Base-by-base conservation (phyloP, 2,113 vertebrate species). In the Phyllopteryx taeniolatus region DNA sequence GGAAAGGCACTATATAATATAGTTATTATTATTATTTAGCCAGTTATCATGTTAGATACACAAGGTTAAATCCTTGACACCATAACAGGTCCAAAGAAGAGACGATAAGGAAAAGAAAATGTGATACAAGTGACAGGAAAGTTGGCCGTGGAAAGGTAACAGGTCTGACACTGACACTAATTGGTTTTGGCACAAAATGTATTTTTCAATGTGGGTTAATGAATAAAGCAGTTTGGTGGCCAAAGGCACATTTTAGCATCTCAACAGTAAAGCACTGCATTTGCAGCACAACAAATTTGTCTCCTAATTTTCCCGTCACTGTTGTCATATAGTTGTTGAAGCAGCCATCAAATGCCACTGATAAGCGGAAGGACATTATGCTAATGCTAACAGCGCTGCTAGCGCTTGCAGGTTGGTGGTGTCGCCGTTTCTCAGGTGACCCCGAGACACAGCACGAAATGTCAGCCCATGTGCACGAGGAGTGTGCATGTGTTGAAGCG, bases 321-420 rank as follows among this genome's bases (percentile, higher is more conserved):
- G 15, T 68, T 73, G 68, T 81, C 53, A 6, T 71, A 39, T 10
- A 63, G 64, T 69, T 68, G 82, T 77, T 54, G 54, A 15, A 75
- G 42, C n/a, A 62, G 70, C 51, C 77, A 74, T 62, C 33, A 54
- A 42, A 43, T 15, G 47, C 62, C 8, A 51, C 81, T 33, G 87
- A 90, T 87, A 44, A 72, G 47, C 2, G 15, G 73, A 19, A 79
- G 82, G 89, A 88, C 82, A 86, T 87, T 89, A 91, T 90, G 85
- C 84, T 91, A 89, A 91, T 90, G 80, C 80, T 83, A 86, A 80
- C 80, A 65, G 78, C 74, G 0, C 47, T 2, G 83, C 83, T 76
- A 81, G 73, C 76, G 79, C 83, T 77, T 46, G 7, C 70, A 8
- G 70, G 90, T 86, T 89, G 82, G 81, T 4, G 0, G 78, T 88